These are phyloP conservation scores for Colossoma macropomum DNA, from an alignment of 2,113 vertebrate genomes.

Conservation along the genomic window DNA sequence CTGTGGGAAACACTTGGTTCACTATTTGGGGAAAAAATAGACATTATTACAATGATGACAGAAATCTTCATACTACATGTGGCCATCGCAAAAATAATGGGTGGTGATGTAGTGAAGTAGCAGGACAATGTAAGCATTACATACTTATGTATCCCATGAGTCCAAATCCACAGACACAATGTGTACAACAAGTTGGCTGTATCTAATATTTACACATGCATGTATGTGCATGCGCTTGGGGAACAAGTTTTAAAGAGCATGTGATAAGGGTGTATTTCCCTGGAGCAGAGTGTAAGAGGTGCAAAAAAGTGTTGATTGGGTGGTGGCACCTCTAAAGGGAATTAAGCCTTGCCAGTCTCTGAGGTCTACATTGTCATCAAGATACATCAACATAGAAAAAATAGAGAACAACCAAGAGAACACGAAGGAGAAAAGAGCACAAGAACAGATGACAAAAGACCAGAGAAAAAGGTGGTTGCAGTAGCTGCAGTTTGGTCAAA, in stretches of 20 bases:
- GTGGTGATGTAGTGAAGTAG: too few relatives aligned
- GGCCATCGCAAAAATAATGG: too few relatives aligned
- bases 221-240: slow-evolving; percentile 11
- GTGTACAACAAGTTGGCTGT: not conserved
- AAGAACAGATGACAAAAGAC: not conserved
- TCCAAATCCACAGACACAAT: not conserved
- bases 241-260: slow-evolving; percentile 22
- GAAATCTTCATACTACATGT: not conserved
- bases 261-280: slow-evolving; percentile 21
- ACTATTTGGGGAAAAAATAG: too few relatives aligned
- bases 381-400: not conserved
- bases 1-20: too few relatives aligned
- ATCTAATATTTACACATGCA: not conserved
- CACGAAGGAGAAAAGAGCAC: slow-evolving; percentile 1
- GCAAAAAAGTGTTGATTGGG: slow-evolving; percentile 42
- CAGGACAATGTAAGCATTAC: not conserved
- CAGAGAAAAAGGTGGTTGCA: not conserved
- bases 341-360: not conserved
- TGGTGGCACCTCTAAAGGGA: slow-evolving; percentile 14
- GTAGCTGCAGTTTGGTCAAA: not conserved
- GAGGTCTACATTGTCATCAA: not conserved
- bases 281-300: not conserved
- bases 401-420: not conserved
- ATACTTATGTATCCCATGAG: not conserved
- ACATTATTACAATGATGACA: not conserved